Conservation (phyloP, 2,888 invertebrate species). For the Epicampocera succincta region DNA sequence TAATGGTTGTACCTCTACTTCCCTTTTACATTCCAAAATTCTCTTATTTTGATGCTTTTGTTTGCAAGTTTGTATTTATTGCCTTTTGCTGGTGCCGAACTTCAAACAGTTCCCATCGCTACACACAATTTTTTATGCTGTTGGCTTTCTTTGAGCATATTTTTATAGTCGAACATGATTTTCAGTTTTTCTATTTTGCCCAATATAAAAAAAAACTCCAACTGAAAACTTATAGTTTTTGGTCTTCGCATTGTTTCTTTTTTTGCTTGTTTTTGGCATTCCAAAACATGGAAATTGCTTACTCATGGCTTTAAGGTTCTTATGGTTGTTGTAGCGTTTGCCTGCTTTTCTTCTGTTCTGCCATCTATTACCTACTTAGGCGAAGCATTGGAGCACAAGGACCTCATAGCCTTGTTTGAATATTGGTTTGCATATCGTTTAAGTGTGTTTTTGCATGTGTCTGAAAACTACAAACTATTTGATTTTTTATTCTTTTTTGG, state of each 20-base stretch:
- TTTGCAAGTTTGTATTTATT: constrained; percentile 36
- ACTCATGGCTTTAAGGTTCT: constrained; percentile 64
- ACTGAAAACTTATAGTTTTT: constrained; percentile 65
- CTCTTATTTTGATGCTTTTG: not conserved
- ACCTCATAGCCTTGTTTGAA: constrained; percentile 27
- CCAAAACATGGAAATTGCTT: constrained; percentile 65
- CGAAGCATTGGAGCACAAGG: constrained; percentile 9
- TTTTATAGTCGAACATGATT: constrained; percentile 59
- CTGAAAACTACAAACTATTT: constrained; percentile 60
- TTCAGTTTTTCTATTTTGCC: constrained; percentile 41
- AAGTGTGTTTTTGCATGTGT: constrained; percentile 46
- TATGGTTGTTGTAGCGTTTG: constrained; percentile 4
- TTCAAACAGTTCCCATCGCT: constrained; percentile 51
- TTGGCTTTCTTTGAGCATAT: constrained; percentile 48
- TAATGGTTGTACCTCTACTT: not conserved
- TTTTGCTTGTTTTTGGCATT: constrained; percentile 59
- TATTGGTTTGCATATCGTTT: constrained; percentile 30
- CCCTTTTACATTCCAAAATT: not conserved
- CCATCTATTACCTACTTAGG: constrained; percentile 59
- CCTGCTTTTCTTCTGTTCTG: constrained; percentile 26
- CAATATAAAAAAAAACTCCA: constrained; percentile 42
- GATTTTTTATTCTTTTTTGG: constrained; percentile 9
- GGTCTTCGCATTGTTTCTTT: constrained; percentile 43
- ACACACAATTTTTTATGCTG: constrained; percentile 55
- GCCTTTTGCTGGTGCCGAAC: constrained; percentile 36